Percentiles rank a stretch among this genome's conserved stretches.
Evolutionary conservation across 1,140 invertebrate species (phyloP).

Genomic region (Nebria ingens): DNA sequence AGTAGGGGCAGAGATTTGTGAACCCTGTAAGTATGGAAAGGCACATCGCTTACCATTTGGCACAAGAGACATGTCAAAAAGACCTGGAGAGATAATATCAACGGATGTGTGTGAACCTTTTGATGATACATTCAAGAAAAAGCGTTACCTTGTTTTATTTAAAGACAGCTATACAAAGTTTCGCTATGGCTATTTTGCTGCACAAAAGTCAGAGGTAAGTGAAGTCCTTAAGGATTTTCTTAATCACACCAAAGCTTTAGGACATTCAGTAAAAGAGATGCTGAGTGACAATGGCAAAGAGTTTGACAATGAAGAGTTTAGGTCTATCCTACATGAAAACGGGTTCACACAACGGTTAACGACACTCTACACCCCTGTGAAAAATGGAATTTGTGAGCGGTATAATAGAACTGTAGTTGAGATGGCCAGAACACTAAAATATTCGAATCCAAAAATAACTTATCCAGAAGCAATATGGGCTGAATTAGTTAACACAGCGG

Average conservation of each 20-base stretch:
- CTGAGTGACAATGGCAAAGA: conserved; percentile 29
- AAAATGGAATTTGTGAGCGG: conserved; percentile 28
- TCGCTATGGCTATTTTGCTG: conserved; percentile 24
- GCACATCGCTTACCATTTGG: conserved; percentile 27
- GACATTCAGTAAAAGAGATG: conserved; percentile 23
- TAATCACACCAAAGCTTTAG: conserved; percentile 18
- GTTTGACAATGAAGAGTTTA: conserved; percentile 27
- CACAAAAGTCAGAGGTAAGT: conserved; percentile 26
- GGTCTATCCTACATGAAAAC: conserved; percentile 20
- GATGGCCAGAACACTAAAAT: conserved; percentile 28
- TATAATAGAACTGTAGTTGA: conserved; percentile 32
- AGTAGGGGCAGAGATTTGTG: conserved; percentile 22
- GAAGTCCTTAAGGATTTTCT: conserved; percentile 21
- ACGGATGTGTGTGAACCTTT: conserved; percentile 28
- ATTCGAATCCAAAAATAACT: conserved; percentile 23
- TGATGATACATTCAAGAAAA: conserved; percentile 22
- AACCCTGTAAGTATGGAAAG: conserved; percentile 26
- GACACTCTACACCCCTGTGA: conserved; percentile 29
- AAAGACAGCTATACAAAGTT: too few species aligned
- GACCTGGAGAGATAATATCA: conserved; percentile 25
- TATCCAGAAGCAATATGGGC: conserved; percentile 25
- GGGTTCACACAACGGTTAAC: conserved; percentile 26
- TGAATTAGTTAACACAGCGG: conserved; percentile 21
- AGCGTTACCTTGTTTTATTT: conserved; percentile 25
- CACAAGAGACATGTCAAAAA: conserved; percentile 19